Conservation (phyloP, 2,888 invertebrate genomes). For the Phasia obesa region DNA sequence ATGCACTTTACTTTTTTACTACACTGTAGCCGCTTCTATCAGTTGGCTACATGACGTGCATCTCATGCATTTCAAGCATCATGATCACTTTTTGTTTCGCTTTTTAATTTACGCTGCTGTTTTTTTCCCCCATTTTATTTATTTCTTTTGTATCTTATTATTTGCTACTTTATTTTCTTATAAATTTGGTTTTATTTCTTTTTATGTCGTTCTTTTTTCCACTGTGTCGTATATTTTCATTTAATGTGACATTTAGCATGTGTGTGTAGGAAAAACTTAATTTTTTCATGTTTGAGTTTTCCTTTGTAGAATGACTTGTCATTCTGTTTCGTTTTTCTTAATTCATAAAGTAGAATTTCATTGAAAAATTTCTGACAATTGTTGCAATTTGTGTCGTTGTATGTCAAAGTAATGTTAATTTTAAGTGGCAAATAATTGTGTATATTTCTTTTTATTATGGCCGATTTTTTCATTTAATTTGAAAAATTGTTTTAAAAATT, state of each 20-base stretch:
- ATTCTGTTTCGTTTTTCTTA: conserved; percentile 48
- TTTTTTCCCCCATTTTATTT: conserved; percentile 39
- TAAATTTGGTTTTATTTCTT: conserved; percentile 28
- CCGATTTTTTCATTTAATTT: conserved; percentile 62
- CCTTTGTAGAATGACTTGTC: conserved; percentile 39
- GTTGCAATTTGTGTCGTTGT: conserved; percentile 66
- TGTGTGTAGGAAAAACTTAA: conserved; percentile 61
- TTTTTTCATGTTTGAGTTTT: conserved; percentile 43
- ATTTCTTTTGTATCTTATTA: conserved; percentile 1
- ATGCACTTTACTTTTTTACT: neutral
- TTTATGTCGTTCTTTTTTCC: conserved; percentile 6
- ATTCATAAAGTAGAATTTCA: conserved; percentile 68
- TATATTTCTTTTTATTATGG: conserved; percentile 68
- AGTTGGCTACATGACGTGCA: conserved; percentile 24
- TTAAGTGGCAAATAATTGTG: conserved; percentile 79
- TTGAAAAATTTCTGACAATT: conserved; percentile 71
- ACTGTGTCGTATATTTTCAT: conserved; percentile 65
- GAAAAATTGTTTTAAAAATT: conserved; percentile 64
- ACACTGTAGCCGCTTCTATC: conserved; percentile 26
- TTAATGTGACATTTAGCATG: conserved; percentile 67
- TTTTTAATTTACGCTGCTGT: conserved; percentile 37
- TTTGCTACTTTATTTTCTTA: conserved; percentile 27
- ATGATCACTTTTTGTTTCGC: conserved; percentile 12
- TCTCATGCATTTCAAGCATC: conserved; percentile 43
- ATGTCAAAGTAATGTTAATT: conserved; percentile 71